Base-by-base conservation (phyloP, 2,797 vertebrate species). In the Heterohyrax brucei region DNA sequence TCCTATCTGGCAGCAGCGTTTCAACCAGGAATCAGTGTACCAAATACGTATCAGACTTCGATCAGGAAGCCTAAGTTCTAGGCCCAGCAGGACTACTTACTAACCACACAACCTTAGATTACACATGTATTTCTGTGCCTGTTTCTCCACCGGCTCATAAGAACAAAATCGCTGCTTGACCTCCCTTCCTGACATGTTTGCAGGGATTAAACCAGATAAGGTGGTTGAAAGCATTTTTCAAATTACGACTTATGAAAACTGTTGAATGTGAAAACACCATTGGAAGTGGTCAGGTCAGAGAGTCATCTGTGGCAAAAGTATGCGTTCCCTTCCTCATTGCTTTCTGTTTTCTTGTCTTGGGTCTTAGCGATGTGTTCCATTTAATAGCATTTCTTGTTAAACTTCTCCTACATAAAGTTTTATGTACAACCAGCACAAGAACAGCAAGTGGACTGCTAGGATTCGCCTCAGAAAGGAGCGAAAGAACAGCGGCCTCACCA, bases 361-460 rank as follows among this genome's bases (percentile, higher is more conserved):
- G 61, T 89, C 24, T 85, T 44, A 66, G 72, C 22, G 86, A 92
- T 83, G 50, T 75, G 66, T 89, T 95, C 87, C 87, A 86, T 89
- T 97, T 96, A 91, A 75, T 88, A 93, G 72, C 70, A 91, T 46
- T 95, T 95, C 90, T 91, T 81, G 62, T 90, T 81, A 88, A 53
- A 92, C 88, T 91, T 87, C 79, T 96, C 72, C 87, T n/a, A 86
- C 46, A 68, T 66, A 76, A 78, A 84, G 19, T 92, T 73, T 84
- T 81, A 87, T 9, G 79, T 68, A 59, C 61, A 94, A n/a, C 30
- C 28, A 85, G 28, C 24, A 53, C 50, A 66, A 82, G 73, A 89
- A 83, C 70, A 26, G 59, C 13, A 56, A 70, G 50, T 77, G 56
- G 75, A 64, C 30, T 92, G 30, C 81, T 77, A 33, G 50, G 76